Base-by-base conservation (phyloP, 2,888 invertebrate species). In the Drosophila kambysellisi region DNA sequence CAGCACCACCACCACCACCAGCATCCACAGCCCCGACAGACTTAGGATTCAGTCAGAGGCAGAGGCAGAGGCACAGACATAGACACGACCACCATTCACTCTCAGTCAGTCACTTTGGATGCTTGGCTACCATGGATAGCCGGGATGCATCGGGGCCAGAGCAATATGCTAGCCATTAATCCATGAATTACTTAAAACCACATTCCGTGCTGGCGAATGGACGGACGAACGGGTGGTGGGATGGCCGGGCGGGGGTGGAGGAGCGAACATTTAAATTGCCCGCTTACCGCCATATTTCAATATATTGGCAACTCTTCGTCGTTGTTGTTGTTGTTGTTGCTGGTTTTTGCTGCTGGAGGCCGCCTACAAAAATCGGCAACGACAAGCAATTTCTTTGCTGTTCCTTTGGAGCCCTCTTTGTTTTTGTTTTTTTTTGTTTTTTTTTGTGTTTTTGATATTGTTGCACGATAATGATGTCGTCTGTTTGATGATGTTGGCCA, bases 221-320 rank as follows among this genome's bases (percentile, higher is more conserved):
- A 46, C 7, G 20, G 46, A 15, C 15, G 25, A 4, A 1, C 8
- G 30, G 32, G 20, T 15, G 33, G 30, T 9, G 76, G 71, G 39
- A 29, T 8, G 8, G 4, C 1, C 4, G 15, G 3, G 11, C 3
- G 30, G 29, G 56, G 29, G 54, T 43, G 43, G 11, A 20, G 17
- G 5, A 30, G 41, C 11, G 76, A 76, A 69, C 89, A 88, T 90
- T 90, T 87, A 88, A 88, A 90, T 88, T 87, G 91, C 82, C 70
- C 91, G 91, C 88, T 90, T 89, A 84, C 89, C 88, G 85, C 89
- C 91, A 88, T 90, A 90, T 88, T 88, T 88, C 91, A 89, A 88
- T 88, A 90, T 87, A 84, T 84, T 82, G 75, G 70, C 74, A 72
- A 70, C 75, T 67, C 70, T 63, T 71, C 57, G 69, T 51, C 20